Conservation (phyloP, 2,113 vertebrate genomes). For the Chamaea fasciata region DNA sequence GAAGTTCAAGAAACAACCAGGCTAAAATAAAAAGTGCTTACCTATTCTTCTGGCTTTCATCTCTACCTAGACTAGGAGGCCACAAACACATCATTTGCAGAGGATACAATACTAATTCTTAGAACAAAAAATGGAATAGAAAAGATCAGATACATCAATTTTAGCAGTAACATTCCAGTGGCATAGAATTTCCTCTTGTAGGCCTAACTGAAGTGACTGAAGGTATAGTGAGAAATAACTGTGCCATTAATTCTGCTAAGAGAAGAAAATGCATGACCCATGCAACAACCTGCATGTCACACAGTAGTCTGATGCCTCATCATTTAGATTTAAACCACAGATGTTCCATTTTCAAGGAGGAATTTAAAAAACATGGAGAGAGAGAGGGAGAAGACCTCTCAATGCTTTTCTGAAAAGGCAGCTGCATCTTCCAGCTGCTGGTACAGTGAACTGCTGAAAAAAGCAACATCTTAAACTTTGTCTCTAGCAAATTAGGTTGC, state of each 20-base stretch:
- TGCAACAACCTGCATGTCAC: background rate
- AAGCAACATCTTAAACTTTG: background rate
- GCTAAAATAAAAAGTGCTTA: background rate
- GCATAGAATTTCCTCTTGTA: background rate
- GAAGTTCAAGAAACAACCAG: background rate
- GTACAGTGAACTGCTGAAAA: background rate
- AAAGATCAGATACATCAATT: background rate
- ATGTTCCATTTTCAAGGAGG: background rate
- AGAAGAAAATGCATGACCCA: rapidly evolving
- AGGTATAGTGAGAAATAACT: background rate
- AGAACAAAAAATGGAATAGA: background rate
- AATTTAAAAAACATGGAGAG: background rate
- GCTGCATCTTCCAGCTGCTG: background rate
- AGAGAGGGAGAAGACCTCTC: background rate
- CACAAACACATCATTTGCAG: background rate
- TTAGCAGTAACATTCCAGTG: background rate
- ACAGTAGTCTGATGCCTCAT: background rate
- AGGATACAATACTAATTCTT: background rate
- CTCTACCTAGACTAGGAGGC: background rate
- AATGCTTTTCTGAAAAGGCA: background rate
- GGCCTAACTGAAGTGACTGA: background rate
- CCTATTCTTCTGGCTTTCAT: background rate
- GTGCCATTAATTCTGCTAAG: background rate
- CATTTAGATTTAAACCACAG: background rate
- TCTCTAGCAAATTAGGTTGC: background rate